These are phyloP conservation scores for Cacatua alba DNA, from an alignment of 2,113 vertebrate genomes.

Conservation along the genomic window DNA sequence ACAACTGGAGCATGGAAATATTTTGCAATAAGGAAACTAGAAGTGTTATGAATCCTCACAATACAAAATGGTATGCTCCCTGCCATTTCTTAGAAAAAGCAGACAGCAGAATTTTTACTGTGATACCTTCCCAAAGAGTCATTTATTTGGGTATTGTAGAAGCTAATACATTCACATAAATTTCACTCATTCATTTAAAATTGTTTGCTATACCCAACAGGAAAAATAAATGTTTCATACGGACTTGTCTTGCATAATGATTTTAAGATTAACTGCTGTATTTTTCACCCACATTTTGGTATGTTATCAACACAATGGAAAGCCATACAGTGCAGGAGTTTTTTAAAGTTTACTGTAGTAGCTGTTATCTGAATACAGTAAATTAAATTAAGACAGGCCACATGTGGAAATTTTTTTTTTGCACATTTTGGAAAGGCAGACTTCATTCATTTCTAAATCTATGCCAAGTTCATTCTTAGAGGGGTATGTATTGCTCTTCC, in stretches of 20 bases:
- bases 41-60: neutral
- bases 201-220: neutral
- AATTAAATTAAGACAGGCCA: neutral
- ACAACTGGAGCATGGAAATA: neutral
- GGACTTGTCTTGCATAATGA: neutral
- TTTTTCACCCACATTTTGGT: neutral
- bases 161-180: neutral
- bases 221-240: neutral
- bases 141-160: neutral
- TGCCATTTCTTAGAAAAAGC: neutral
- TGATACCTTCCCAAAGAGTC: neutral
- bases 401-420: neutral
- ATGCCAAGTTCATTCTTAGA: neutral
- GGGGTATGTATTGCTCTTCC: neutral
- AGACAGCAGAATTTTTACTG: neutral
- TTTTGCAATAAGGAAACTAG: neutral
- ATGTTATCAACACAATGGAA: neutral
- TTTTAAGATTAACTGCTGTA: neutral
- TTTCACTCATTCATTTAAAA: neutral
- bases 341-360: neutral
- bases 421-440: neutral
- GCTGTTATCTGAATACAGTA: neutral
- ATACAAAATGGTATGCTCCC: neutral
- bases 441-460: neutral
- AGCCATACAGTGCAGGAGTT: accelerated